phyloP scores from a whole-genome alignment of 2,113 vertebrate species.

The Bos indicus region DNA sequence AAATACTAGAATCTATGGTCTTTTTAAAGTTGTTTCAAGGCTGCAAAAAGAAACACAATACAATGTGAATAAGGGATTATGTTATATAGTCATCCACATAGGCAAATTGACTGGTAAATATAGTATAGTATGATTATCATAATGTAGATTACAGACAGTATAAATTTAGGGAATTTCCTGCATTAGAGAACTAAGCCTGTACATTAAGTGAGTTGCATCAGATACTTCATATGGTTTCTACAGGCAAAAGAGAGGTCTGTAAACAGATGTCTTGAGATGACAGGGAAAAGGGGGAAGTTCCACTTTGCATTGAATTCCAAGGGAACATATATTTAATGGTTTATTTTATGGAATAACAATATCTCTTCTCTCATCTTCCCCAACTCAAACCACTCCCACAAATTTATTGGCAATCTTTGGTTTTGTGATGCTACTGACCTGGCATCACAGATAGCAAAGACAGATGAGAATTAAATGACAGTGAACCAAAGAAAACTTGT shows the following conservation, averaged over 20 bases:
- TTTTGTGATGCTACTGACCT: background rate
- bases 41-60: conserved; percentile 29
- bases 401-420: background rate
- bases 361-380: background rate
- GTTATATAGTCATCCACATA: background rate
- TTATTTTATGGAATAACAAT: background rate
- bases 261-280: background rate
- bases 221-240: conserved; percentile 27
- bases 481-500: background rate
- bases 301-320: background rate
- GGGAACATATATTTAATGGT: background rate
- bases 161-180: background rate
- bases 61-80: conserved; percentile 38
- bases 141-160: conserved; percentile 22
- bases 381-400: background rate
- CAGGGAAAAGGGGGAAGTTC: fast-evolving
- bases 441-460: background rate
- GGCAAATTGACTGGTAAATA: background rate
- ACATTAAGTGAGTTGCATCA: background rate
- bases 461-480: background rate
- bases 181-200: background rate
- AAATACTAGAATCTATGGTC: conserved; percentile 27
- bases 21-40: conserved; percentile 51
- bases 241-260: background rate
- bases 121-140: background rate